Conservation (phyloP, 2,797 vertebrate genomes). For the Sebastes nivosus region DNA sequence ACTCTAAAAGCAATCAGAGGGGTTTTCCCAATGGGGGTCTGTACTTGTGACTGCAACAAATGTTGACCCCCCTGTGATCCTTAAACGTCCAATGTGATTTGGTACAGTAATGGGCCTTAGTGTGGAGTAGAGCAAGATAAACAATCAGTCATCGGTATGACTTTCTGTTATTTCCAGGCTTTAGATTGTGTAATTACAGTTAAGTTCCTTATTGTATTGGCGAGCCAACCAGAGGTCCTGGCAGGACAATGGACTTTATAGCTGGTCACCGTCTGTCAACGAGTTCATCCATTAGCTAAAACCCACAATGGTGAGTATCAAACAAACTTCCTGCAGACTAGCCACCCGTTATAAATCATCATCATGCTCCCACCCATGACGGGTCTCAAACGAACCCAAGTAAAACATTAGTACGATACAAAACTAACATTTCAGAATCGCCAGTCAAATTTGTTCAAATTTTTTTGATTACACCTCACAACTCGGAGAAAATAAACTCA, state of each 20-base stretch:
- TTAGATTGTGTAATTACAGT: not conserved
- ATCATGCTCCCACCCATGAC: not conserved
- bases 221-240: not conserved
- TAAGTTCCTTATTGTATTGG: not conserved
- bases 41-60: not conserved
- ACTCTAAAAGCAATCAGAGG: not conserved
- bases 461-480: not conserved
- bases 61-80: not conserved
- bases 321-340: not conserved
- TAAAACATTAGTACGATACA: not conserved
- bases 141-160: not conserved
- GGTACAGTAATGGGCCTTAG: not conserved
- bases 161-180: not conserved
- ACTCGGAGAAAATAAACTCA: not conserved
- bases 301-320: not conserved
- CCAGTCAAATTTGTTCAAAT: not conserved
- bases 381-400: not conserved
- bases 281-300: slow-evolving; percentile 12
- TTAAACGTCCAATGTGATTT: not conserved
- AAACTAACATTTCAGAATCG: not conserved
- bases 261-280: slow-evolving; percentile 11
- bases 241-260: not conserved
- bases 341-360: not conserved
- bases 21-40: not conserved
- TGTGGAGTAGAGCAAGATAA: not conserved